Conservation (phyloP, 1,140 invertebrate species). For the Drosophila paulistorum region DNA sequence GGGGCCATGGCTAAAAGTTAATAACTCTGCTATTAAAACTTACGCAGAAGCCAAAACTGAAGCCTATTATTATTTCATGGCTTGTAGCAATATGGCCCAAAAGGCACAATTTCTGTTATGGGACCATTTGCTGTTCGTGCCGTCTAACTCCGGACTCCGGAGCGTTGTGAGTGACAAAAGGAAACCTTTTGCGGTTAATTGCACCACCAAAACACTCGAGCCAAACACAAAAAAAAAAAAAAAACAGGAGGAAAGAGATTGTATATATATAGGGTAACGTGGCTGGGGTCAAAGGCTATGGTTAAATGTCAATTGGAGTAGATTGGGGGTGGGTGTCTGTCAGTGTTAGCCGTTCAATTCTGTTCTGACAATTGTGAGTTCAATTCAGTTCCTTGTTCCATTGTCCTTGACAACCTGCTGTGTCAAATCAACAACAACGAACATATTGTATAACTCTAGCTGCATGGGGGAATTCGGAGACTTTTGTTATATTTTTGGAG, state of each 20-base stretch:
- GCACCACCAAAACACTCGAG: conserved; percentile 46
- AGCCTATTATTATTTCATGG: conserved; percentile 70
- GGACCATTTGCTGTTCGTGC: conserved; percentile 30
- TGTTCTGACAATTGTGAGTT: background rate
- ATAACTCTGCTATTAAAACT: conserved; percentile 71
- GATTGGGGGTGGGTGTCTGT: background rate
- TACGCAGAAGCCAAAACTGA: conserved; percentile 25
- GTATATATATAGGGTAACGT: conserved; percentile 10
- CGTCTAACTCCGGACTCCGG: background rate
- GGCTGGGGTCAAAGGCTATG: conserved; percentile 61
- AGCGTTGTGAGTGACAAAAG: conserved; percentile 62
- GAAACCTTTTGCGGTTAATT: conserved; percentile 80
- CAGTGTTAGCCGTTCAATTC: background rate
- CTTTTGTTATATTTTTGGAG: background rate
- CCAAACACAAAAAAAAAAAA: conserved; percentile 16
- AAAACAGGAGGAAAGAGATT: background rate
- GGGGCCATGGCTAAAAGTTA: conserved; percentile 61
- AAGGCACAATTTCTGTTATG: conserved; percentile 31
- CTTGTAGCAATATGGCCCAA: conserved; percentile 58
- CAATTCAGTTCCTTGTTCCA: conserved; percentile 16
- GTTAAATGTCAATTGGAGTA: conserved; percentile 73
- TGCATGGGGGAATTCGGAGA: background rate
- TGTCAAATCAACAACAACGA: conserved; percentile 32
- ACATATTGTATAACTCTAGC: conserved; percentile 24
- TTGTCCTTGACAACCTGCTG: conserved; percentile 54